These are phyloP conservation scores for Nipponacmea schrenckii DNA, from an alignment of 2,888 invertebrate genomes.

Conservation along the genomic window DNA sequence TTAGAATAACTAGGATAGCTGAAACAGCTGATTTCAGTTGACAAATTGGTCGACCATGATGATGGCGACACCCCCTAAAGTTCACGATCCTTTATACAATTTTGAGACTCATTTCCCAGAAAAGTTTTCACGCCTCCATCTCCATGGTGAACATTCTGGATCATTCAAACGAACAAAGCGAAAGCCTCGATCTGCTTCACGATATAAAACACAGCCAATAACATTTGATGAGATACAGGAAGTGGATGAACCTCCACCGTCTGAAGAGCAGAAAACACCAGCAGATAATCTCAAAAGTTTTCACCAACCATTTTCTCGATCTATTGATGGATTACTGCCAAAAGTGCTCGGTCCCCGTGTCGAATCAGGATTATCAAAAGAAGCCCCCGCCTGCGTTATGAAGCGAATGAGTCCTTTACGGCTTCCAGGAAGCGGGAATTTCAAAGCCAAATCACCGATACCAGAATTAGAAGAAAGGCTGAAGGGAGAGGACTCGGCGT, in stretches of 20 bases:
- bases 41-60: neutral
- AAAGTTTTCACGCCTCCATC: constrained; percentile 74
- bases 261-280: constrained; percentile 65
- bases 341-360: constrained; percentile 26
- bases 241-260: constrained; percentile 73
- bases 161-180: constrained; percentile 73
- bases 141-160: constrained; percentile 58
- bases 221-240: constrained; percentile 83
- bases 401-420: constrained; percentile 21
- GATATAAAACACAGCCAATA: constrained; percentile 79
- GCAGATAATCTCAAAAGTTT: constrained; percentile 44
- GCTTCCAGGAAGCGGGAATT: constrained; percentile 31
- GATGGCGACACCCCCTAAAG: constrained; percentile 27
- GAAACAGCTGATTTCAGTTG: no score
- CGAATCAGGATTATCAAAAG: neutral
- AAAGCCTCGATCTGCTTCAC: constrained; percentile 68
- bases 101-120: constrained; percentile 80
- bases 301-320: constrained; percentile 63
- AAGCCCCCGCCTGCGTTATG: neutral
- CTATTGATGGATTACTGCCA: constrained; percentile 64
- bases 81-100: constrained; percentile 61
- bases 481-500: constrained; percentile 2
- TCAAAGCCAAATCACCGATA: constrained; percentile 18
- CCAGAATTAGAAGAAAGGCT: constrained; percentile 6
- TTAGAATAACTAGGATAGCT: no score